Conservation (phyloP, 2,113 vertebrate genomes). For the Salminus brasiliensis region DNA sequence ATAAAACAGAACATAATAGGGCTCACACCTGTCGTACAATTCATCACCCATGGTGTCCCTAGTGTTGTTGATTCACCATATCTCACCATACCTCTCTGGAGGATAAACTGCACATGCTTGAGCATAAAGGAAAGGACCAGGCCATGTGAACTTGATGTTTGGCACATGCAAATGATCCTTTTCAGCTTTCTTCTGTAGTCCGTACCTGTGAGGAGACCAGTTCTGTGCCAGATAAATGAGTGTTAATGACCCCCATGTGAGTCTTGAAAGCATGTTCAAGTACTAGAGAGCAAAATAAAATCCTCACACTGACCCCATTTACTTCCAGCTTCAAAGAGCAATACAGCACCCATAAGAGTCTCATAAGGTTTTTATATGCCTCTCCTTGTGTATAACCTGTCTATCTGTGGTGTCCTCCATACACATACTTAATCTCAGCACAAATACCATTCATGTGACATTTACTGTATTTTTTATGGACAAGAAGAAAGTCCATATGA, state of each 20-base stretch:
- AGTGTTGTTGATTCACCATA: constrained; percentile 53
- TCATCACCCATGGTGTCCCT: constrained; percentile 66
- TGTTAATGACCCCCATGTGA: constrained; percentile 22
- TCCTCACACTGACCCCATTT: neutral
- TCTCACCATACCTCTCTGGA: constrained; percentile 20
- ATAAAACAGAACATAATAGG: constrained; percentile 58
- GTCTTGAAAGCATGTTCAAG: constrained; percentile 26
- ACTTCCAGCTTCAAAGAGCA: neutral
- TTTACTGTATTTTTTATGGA: too few relatives aligned
- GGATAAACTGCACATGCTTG: constrained; percentile 57
- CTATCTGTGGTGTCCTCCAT: neutral
- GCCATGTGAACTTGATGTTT: constrained; percentile 47
- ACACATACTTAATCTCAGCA: neutral
- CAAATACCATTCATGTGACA: neutral
- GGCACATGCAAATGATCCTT: constrained; percentile 59
- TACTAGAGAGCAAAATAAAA: neutral
- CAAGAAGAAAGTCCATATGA: too few relatives aligned
- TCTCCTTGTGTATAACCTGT: constrained; percentile 7
- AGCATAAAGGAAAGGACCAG: constrained; percentile 54
- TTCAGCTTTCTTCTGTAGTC: constrained; percentile 44
- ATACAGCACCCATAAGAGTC: neutral
- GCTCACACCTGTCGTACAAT: constrained; percentile 46
- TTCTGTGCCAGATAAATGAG: constrained; percentile 17
- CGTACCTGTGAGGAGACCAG: constrained; percentile 26
- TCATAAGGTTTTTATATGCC: constrained; percentile 33